A percentile compares a stretch with the other conserved stretches of the same genome.
Evolutionary conservation across 2,113 vertebrate genomes (phyloP).

Genomic region (Erinaceus europaeus): DNA sequence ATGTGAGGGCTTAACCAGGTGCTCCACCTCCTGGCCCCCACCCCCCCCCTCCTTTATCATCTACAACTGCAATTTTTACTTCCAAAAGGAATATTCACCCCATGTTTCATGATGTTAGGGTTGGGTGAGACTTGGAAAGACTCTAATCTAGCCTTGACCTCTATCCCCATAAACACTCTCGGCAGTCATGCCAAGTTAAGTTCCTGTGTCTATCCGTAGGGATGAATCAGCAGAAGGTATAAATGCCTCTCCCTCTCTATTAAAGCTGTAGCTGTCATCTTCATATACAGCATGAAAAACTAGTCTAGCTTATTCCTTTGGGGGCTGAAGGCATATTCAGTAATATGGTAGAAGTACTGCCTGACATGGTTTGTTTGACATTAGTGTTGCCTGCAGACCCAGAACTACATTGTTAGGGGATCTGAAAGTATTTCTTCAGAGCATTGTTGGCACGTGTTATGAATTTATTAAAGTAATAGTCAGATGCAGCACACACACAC

Average conservation of each 20-base stretch:
- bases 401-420: neutral
- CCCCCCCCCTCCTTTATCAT: too few species aligned
- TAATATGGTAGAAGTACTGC: neutral
- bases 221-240: accelerated
- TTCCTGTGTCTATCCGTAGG: neutral
- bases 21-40: too few species aligned
- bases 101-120: neutral
- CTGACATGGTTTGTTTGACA: neutral
- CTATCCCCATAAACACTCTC: neutral
- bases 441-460: neutral
- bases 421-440: neutral
- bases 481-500: too few species aligned
- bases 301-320: neutral
- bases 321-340: neutral
- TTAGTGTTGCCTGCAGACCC: neutral
- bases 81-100: neutral
- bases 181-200: neutral
- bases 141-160: neutral
- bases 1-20: too few species aligned
- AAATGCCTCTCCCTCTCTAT: neutral
- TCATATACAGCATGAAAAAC: neutral
- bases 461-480: neutral
- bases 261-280: neutral
- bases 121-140: neutral
- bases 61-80: neutral